Evolutionary conservation across 1,140 invertebrate genomes (phyloP), one percentile per base, ranked within the genome.

Genomic region (Metopolophium dirhodum): DNA sequence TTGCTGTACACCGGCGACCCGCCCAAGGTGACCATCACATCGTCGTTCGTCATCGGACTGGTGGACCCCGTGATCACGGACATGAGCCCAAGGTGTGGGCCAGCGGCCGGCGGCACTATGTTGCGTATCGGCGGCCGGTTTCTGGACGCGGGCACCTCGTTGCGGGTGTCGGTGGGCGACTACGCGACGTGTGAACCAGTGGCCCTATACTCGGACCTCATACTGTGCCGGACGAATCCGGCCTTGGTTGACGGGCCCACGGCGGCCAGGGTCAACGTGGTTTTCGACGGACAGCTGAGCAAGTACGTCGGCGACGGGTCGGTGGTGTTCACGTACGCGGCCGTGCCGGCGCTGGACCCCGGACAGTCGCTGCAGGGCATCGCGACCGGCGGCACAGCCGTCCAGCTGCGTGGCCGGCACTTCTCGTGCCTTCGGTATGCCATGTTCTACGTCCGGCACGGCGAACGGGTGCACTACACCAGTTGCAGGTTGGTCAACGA

Each of bases 121-220:
- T 95, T 99, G 68, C 97, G 96, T 93, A 99, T 99, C 94, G 97
- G 96, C 94, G 99, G 99, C 20, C 96, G 97, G 94, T 97, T 99
- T 95, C 97, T 99, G 96, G 98, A 99, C 95, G 98, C 99, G 77
- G 99, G 99, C 41, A 98, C 98, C 95, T 97, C 97, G 89, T 98
- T 98, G 94, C 96, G 97, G 94, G 98, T 99, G 1, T 98, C 97
- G 95, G 97, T 99, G 93, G 98, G 98, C 95, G 97, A 98, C 91
- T 41, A 90, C 54, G 47, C 45, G 22, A 35, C 22, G 11, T 90
- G 88, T 9, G 26, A 90, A 2, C 30, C 45, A 20, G 7, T 45
- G 20, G 54, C 47, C 20, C 4, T 41, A 7, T n/a, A 22, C 54
- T 20, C 37, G 18, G n/a, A 49, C 88, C 35, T 23, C 11, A 11